phyloP scores from a whole-genome alignment of 2,113 vertebrate species.

The Nicator chloris region DNA sequence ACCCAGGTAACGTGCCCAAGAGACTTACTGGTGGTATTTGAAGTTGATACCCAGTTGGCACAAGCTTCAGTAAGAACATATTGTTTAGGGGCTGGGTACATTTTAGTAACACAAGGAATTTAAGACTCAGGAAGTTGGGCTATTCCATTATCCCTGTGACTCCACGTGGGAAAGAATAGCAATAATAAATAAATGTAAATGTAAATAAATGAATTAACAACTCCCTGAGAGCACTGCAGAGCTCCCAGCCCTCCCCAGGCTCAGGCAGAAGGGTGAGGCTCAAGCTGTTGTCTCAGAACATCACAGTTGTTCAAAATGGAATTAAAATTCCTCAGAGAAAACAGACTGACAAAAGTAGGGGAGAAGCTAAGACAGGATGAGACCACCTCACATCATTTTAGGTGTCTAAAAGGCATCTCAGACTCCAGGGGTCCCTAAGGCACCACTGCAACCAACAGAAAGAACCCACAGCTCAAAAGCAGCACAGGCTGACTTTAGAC shows the following conservation, averaged over 20 bases:
- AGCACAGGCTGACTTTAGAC: not conserved
- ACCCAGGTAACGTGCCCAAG: not conserved
- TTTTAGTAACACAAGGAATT: not conserved
- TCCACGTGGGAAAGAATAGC: not conserved
- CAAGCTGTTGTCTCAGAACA: not conserved
- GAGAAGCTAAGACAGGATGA: not conserved
- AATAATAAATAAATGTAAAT: no score
- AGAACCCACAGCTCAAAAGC: not conserved
- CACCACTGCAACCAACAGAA: accelerated
- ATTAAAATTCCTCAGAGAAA: not conserved
- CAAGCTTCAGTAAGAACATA: not conserved
- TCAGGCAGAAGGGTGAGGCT: not conserved
- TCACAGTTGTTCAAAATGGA: not conserved
- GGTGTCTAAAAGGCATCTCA: not conserved
- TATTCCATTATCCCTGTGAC: not conserved
- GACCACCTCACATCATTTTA: not conserved
- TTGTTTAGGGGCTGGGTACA: no score
- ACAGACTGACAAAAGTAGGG: not conserved
- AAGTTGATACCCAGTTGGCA: not conserved
- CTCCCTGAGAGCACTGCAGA: not conserved
- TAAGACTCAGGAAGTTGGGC: not conserved
- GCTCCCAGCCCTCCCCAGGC: not conserved
- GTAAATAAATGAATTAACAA: no score
- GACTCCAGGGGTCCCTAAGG: not conserved
- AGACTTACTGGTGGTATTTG: not conserved